Base-by-base conservation (phyloP, 2,888 invertebrate species). In the Macaria liturata region DNA sequence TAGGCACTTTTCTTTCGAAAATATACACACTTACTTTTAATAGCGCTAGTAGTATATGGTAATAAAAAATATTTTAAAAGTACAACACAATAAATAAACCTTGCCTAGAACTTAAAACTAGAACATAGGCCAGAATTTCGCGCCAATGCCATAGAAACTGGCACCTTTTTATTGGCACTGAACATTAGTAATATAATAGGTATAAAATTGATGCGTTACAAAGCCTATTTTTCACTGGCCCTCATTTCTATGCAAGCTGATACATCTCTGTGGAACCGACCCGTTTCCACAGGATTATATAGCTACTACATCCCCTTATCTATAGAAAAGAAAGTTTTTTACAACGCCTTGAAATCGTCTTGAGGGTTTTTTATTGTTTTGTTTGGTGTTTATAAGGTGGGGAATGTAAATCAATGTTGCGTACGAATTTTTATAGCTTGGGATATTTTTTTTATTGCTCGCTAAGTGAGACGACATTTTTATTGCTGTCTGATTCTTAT, bases 221-320 rank as follows among this genome's bases (percentile, higher is more conserved):
- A 20, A 20, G 20, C 20, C 20, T 20, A 20, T 20, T 20, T 20
- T 20, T 20, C 20, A 20, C 20, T 20, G 20, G 20, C 20, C 20
- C 20, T 20, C 20, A 20, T 20, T 20, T 20, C 20, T 20, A 20
- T 20, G 20, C 9, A 45, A n/a, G 32, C 51, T 53, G 34, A 57
- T 54, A 20, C 53, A 34, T 3, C 43, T 37, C 45, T 54, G 48
- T 7, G 30, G 6, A 52, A 43, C 60, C 52, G 60, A 43, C 52
- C 59, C 59, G 62, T 61, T 61, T 61, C 56, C 48, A 59, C 59
- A 60, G 50, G 64, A 66, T 66, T 59, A 62, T 64, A 64, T 57
- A 55, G 60, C 57, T 57, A 61, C 62, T 62, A 66, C 59, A 62
- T 59, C 57, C 58, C 44, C 64, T 60, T 65, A 60, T 62, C 59